These are phyloP conservation scores for Yponomeuta sedellus DNA, from an alignment of 2,888 invertebrate species.

Conservation along the genomic window DNA sequence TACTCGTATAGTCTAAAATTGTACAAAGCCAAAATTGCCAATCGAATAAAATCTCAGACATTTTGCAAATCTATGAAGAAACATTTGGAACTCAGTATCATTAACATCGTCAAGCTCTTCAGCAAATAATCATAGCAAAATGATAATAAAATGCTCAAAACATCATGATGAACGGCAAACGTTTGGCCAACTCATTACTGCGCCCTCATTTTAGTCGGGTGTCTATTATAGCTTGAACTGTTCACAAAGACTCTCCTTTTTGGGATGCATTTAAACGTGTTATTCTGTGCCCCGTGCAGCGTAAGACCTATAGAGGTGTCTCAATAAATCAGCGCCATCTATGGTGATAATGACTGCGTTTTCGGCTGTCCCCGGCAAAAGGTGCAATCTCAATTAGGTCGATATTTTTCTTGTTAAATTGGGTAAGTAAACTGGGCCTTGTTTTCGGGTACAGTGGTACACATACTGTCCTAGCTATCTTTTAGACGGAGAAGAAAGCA, in stretches of 20 bases:
- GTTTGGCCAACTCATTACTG: slow-evolving; percentile 18
- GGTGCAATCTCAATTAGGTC: slow-evolving; percentile 74
- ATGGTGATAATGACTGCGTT: slow-evolving; percentile 66
- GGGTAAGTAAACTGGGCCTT: slow-evolving; percentile 41
- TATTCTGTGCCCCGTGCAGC: neutral
- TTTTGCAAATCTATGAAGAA: too few relatives aligned
- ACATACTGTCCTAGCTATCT: neutral
- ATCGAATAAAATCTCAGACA: too few relatives aligned
- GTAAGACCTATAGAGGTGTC: slow-evolving; percentile 36
- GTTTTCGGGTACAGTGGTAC: slow-evolving; percentile 42
- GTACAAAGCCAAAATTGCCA: too few relatives aligned
- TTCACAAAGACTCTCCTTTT: neutral
- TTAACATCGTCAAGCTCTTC: neutral
- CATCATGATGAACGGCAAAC: slow-evolving; percentile 16
- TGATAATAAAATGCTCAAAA: slow-evolving; percentile 12
- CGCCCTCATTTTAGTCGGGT: slow-evolving; percentile 51
- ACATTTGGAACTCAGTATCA: too few relatives aligned
- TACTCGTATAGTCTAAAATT: too few relatives aligned
- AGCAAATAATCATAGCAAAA: neutral
- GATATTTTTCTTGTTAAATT: slow-evolving; percentile 71
- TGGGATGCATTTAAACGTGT: neutral
- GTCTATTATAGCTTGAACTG: slow-evolving; percentile 40
- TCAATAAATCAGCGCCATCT: slow-evolving; percentile 69
- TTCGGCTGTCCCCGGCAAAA: slow-evolving; percentile 48
- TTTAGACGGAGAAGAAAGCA: too few relatives aligned